Base-by-base conservation (phyloP, 2,113 vertebrate genomes). In the Microtus richardsoni region DNA sequence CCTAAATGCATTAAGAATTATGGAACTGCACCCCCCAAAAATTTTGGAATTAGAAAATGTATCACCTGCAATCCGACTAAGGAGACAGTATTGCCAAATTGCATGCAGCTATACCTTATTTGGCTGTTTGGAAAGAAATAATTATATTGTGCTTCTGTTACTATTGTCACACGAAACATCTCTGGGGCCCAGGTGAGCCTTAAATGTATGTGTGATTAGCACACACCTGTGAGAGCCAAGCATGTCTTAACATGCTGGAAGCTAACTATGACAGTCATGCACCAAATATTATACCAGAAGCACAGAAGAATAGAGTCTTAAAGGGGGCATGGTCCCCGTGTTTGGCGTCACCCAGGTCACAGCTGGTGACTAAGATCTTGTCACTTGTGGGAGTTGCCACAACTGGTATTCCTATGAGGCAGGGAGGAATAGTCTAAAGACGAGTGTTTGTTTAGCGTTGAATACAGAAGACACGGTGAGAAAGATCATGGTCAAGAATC, bases 171-270 rank as follows among this genome's bases (percentile, higher is more conserved):
- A 7, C 1, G 77, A 75, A 66, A 58, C 41, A 24, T 58, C 78
- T 73, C n/a, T 9, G n/a, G 12, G 78, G 24, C 47, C 60, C 79
- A 80, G 47, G 60, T 75, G 79, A 87, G 28, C 78, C 39, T 78
- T 74, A 44, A 88, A 79, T 87, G 54, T 1, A 41, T 44, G 36
- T 58, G 54, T n/a, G 36, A 12, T 83, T 86, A 90, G 41, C 62
- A 30, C 39, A 84, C n/a, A 66, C 68, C 89, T 89, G 83, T 90
- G 79, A 58, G 49, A 74, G 30, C 47, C 68, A 62, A 58, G 83
- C 77, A 0, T 26, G 78, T 33, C 68, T 30, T 52, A 62, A 89
- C 78, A 60, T 74, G 91, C 47, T 44, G 74, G 88, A 7, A 24
- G 77, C 64, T 54, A 88, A 3, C 77, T 66, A 1, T 52, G 54